Evolutionary conservation across 2,888 invertebrate species (phyloP), one percentile per base, ranked within the genome.

Genomic region (Poecilus cupreus): DNA sequence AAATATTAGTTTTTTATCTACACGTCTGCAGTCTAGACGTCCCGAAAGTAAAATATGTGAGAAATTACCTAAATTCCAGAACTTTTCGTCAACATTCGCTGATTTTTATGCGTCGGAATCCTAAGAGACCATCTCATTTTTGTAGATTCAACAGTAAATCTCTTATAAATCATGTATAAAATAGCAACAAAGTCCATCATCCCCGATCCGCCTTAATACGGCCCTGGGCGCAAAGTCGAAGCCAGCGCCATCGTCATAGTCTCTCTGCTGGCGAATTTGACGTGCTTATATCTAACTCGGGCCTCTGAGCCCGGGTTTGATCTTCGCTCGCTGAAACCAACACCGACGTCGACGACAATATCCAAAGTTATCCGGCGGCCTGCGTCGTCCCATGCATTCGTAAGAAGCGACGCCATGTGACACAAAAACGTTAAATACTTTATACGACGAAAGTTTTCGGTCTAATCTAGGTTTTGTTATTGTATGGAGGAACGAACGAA

Each of bases 391-490:
- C 37, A 79, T 79, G 79, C 79, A 79, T 79, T 79, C 70, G 79
- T 79, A 79, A 76, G 32, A 76, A 64, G 68, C 24, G 43, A 32
- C 26, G 80, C 70, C 79, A 79, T 79, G 70, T 79, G 70, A 79
- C 80, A 54, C 80, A 80, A 70, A 80, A 70, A 80, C 80, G 57
- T 80, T 80, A 80, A 80, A 80, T 80, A 80, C 80, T 80, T 72
- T 72, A 80, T 80, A 80, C 80, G 70, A 72, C 39, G 32, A 72
- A 80, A 80, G 70, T 79, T 79, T 79, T 18, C 79, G 51, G 68
- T 79, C 79, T 79, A 79, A 79, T 79, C 79, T 79, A 79, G 79
- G 49, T 79, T 79, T 79, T 70, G 79, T 70, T 79, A 79, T 79
- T 79, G 79, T 64, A 79, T 79, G 79, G 49, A 39, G 54, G 20